Evolutionary conservation across 2,797 vertebrate genomes (phyloP).

Genomic region (Cryptoprocta ferox): DNA sequence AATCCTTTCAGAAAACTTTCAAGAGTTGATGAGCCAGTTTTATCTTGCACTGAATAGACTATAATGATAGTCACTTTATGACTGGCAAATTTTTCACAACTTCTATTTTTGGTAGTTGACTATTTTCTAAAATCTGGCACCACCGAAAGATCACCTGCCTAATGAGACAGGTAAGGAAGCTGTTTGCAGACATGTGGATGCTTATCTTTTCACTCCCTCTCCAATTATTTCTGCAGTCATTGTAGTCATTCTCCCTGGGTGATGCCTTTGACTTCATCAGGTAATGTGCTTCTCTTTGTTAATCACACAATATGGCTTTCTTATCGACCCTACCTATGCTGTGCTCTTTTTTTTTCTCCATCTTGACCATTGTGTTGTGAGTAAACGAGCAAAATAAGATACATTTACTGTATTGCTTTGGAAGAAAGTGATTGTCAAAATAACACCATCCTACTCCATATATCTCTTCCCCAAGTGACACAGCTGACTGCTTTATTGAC

Average conservation of each 20-base stretch:
- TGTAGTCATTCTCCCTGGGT: constrained; percentile 2
- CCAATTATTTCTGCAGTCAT: constrained; percentile 29
- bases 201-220: constrained; percentile 62
- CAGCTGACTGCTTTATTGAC: constrained; percentile 50
- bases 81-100: not conserved
- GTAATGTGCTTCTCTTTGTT: constrained; percentile 60
- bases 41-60: constrained; percentile 22
- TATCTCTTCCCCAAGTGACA: constrained; percentile 50
- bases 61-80: not conserved
- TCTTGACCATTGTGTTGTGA: constrained; percentile 48
- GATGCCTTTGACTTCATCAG: constrained; percentile 42
- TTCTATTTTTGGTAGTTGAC: constrained; percentile 26
- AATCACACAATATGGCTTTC: constrained; percentile 60
- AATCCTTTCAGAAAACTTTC: constrained; percentile 6
- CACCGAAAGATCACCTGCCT: constrained; percentile 17
- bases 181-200: not conserved
- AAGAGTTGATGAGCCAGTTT: constrained; percentile 28
- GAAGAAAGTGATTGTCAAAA: constrained; percentile 67
- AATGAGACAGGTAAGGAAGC: constrained; percentile 31
- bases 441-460: not conserved
- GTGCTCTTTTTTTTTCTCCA: constrained; percentile 5
- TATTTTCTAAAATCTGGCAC: constrained; percentile 38
- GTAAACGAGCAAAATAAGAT: constrained; percentile 54
- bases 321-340: constrained; percentile 10
- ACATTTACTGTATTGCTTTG: constrained; percentile 57